phyloP scores from a whole-genome alignment of 2,888 invertebrate species.

The Tanypteryx hageni region DNA sequence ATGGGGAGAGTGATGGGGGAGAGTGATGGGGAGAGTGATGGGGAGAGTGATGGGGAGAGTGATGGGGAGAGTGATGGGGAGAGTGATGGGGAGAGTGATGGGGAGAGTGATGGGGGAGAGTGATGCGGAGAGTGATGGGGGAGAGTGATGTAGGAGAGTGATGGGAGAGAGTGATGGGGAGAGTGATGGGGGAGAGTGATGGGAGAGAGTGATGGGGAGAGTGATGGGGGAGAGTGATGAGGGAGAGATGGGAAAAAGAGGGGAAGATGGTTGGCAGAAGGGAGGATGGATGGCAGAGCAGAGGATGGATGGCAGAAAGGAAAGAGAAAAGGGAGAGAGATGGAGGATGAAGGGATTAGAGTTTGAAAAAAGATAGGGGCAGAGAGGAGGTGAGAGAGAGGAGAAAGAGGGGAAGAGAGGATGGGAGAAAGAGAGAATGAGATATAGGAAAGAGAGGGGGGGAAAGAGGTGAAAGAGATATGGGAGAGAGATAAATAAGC shows the following conservation, averaged over 20 bases:
- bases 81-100: neutral
- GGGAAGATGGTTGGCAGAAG: slow-evolving; percentile 23
- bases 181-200: neutral
- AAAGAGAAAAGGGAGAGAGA: neutral
- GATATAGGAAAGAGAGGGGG: neutral
- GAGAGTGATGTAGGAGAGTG: neutral
- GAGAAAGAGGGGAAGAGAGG: neutral
- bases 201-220: neutral
- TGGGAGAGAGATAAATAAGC: neutral
- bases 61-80: neutral
- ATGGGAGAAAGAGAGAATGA: neutral
- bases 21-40: neutral
- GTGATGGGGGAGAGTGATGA: neutral
- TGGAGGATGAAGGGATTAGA: slow-evolving; percentile 1
- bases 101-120: too few species aligned
- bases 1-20: too few species aligned
- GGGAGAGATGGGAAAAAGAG: neutral
- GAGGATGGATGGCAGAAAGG: neutral
- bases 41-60: neutral
- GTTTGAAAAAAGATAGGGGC: neutral
- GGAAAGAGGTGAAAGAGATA: neutral
- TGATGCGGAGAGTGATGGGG: too few species aligned
- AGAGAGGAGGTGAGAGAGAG: too few species aligned
- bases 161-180: neutral
- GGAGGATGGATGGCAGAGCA: neutral